Conservation (phyloP, 2,113 vertebrate species). For the Furnarius figulus region DNA sequence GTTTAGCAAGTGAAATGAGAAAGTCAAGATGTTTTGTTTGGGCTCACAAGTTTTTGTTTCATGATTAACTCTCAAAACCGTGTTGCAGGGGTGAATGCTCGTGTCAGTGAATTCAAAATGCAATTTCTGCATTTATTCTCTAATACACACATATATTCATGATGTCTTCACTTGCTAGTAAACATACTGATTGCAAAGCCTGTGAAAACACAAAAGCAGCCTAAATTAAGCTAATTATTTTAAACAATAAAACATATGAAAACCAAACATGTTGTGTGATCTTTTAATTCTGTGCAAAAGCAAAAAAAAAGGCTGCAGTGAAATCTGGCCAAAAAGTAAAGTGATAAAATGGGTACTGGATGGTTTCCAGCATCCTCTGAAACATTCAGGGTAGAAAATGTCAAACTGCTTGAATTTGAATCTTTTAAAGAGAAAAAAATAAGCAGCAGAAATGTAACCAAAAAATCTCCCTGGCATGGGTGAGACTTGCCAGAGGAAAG, state of each 20-base stretch:
- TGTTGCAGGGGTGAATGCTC: slow-evolving; percentile 13
- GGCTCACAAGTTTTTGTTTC: slow-evolving; percentile 54
- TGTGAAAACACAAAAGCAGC: neutral
- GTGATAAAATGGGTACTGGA: slow-evolving; percentile 49
- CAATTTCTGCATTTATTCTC: slow-evolving; percentile 36
- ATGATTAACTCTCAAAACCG: slow-evolving; percentile 24
- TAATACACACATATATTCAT: neutral
- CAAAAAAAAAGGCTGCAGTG: neutral
- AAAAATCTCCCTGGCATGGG: neutral
- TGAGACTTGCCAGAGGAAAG: neutral
- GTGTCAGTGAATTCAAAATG: neutral
- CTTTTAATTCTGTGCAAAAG: neutral
- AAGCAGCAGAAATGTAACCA: neutral
- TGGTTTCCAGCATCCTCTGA: slow-evolving; percentile 52
- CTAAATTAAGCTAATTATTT: slow-evolving; percentile 1
- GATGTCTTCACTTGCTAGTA: slow-evolving; percentile 8
- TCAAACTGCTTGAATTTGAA: slow-evolving; percentile 21
- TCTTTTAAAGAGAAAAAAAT: slow-evolving; percentile 12
- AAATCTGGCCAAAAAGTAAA: slow-evolving; percentile 40
- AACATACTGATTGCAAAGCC: neutral
- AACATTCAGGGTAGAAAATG: slow-evolving; percentile 35
- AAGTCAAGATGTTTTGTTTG: slow-evolving; percentile 58
- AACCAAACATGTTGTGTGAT: neutral
- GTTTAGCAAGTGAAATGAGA: slow-evolving; percentile 59
- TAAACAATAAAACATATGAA: neutral